These are phyloP conservation scores for Sphaerophoria rueppellii DNA, from an alignment of 2,888 invertebrate genomes.

Conservation along the genomic window DNA sequence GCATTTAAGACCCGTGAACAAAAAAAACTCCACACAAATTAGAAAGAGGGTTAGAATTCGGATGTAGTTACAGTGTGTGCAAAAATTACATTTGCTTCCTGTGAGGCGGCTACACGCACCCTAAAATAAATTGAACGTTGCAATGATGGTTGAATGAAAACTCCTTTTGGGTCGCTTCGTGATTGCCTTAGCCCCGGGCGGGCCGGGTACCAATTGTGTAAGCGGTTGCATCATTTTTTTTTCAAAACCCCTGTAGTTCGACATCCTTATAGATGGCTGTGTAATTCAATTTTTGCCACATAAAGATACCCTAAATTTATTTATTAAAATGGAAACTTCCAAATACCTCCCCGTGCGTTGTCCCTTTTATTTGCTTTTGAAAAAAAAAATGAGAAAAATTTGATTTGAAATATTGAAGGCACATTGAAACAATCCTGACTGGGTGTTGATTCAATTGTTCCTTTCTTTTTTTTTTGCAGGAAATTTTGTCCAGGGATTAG, in stretches of 20 bases:
- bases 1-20: constrained; percentile 10
- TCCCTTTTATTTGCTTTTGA: constrained; percentile 42
- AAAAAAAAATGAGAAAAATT: constrained; percentile 28
- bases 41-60: constrained; percentile 24
- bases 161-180: constrained; percentile 58
- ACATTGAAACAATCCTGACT: constrained; percentile 7
- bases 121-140: not conserved
- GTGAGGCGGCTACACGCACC: constrained; percentile 55
- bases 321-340: constrained; percentile 42
- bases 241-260: not conserved
- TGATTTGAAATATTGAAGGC: constrained; percentile 58
- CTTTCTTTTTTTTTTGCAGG: constrained; percentile 7
- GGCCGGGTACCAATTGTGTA: constrained; percentile 61
- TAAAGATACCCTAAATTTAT: constrained; percentile 62
- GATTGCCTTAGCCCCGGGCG: constrained; percentile 70
- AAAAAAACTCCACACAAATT: not conserved
- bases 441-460: constrained; percentile 35
- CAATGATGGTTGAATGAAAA: constrained; percentile 19
- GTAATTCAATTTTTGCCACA: constrained; percentile 48
- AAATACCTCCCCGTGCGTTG: not conserved
- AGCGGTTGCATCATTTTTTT: constrained; percentile 49
- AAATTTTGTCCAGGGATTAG: constrained; percentile 53
- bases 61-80: constrained; percentile 21
- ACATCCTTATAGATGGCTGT: constrained; percentile 20
- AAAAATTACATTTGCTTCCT: constrained; percentile 70